These are phyloP conservation scores for Rhodinocichla rosea DNA, from an alignment of 2,113 vertebrate genomes.

Conservation along the genomic window DNA sequence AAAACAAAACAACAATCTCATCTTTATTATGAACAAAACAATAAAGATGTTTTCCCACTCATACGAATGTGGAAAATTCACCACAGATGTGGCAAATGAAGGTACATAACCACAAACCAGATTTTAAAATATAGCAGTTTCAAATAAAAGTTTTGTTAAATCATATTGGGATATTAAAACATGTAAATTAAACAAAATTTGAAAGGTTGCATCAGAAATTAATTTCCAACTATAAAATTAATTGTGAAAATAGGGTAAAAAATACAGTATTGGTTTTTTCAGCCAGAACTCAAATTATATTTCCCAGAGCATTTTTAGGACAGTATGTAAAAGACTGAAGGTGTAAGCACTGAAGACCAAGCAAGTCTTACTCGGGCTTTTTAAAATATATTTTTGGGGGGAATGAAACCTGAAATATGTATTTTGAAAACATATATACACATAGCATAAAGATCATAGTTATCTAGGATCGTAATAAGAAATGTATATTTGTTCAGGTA, in stretches of 20 bases:
- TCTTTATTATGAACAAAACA: neutral
- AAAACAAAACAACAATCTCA: neutral
- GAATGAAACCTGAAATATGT: neutral
- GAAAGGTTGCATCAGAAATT: neutral
- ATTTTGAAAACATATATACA: neutral
- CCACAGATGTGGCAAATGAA: neutral
- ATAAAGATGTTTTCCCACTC: neutral
- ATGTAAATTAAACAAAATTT: neutral
- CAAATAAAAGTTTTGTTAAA: neutral
- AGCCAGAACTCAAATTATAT: neutral
- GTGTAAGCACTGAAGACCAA: neutral
- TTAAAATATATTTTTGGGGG: neutral
- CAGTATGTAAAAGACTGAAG: neutral
- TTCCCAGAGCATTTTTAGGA: neutral
- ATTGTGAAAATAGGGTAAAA: neutral
- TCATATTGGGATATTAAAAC: neutral
- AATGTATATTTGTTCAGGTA: neutral
- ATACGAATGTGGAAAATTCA: neutral
- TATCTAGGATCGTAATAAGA: neutral
- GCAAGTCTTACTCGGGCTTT: neutral
- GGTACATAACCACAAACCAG: neutral
- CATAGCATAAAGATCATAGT: neutral
- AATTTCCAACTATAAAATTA: neutral
- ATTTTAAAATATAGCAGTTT: neutral
- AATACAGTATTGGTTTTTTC: neutral